A percentile compares a stretch with the other conserved stretches of the same genome.
Evolutionary conservation across 1,140 invertebrate genomes (phyloP).

Genomic region (Acromyrmex echinatior): DNA sequence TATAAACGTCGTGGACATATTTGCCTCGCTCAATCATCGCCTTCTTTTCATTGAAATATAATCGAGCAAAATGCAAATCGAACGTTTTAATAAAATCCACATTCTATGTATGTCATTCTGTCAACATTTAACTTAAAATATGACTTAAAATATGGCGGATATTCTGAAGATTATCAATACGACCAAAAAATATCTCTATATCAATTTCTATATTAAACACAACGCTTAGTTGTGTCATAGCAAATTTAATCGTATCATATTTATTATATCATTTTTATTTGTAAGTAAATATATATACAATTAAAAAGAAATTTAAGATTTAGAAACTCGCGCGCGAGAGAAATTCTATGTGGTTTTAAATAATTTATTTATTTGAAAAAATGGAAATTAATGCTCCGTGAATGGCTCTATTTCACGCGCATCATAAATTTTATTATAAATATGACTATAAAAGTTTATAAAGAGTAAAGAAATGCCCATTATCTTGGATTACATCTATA

Average conservation of each 20-base stretch:
- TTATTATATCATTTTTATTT: not conserved
- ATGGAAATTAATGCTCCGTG: not conserved
- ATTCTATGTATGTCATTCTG: not conserved
- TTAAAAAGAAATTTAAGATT: not conserved
- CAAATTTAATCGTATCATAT: not conserved
- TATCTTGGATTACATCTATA: too few species aligned
- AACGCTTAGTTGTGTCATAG: not conserved
- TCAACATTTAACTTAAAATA: not conserved
- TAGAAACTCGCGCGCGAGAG: not conserved
- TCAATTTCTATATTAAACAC: constrained; percentile 17
- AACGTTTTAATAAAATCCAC: not conserved
- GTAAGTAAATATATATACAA: not conserved
- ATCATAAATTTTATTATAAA: not conserved
- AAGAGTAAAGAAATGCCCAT: too few species aligned
- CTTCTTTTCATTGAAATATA: not conserved
- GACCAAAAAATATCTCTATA: not conserved
- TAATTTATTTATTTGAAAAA: not conserved
- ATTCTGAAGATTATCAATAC: not conserved
- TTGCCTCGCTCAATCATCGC: not conserved
- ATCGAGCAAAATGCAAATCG: not conserved
- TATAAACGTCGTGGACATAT: not conserved
- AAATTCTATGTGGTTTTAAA: not conserved
- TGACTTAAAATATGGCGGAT: not conserved
- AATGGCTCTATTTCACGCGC: not conserved
- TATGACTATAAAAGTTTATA: not conserved